Evolutionary conservation across 2,888 invertebrate species (phyloP).

Genomic region (Cephus pulcher): DNA sequence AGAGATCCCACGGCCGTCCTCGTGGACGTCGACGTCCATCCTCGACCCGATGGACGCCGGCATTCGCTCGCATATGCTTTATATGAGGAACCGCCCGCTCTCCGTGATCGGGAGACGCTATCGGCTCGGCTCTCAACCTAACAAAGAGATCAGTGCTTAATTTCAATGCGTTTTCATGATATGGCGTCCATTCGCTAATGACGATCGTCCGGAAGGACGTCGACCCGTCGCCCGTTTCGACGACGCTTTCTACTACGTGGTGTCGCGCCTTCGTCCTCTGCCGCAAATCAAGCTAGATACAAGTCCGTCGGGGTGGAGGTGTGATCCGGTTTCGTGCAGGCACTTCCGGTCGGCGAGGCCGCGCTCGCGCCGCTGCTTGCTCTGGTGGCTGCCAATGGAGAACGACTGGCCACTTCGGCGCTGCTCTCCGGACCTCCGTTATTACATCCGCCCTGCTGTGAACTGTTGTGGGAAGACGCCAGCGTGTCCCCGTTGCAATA

Average conservation of each 20-base stretch:
- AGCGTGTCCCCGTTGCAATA: slow-evolving; percentile 70
- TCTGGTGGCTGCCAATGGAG: slow-evolving; percentile 77
- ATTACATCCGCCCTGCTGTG: slow-evolving; percentile 55
- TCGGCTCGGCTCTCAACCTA: background rate
- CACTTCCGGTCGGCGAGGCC: slow-evolving; percentile 79
- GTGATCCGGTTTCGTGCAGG: slow-evolving; percentile 74
- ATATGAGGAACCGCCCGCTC: background rate
- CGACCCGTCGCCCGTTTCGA: slow-evolving; percentile 23
- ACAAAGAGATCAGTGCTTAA: slow-evolving; percentile 60
- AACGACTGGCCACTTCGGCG: slow-evolving; percentile 73
- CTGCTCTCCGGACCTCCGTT: slow-evolving; percentile 57
- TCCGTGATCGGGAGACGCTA: background rate
- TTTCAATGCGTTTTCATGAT: slow-evolving; percentile 57
- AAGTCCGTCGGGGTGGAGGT: slow-evolving; percentile 61
- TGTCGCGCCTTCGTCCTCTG: slow-evolving; percentile 19
- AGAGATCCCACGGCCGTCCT: background rate
- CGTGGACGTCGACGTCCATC: background rate
- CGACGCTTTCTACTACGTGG: slow-evolving; percentile 8
- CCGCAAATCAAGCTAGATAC: slow-evolving; percentile 57
- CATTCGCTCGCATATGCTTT: background rate
- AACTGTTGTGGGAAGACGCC: slow-evolving; percentile 64
- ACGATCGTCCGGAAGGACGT: slow-evolving; percentile 12
- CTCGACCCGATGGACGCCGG: background rate
- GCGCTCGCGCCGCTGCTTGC: slow-evolving; percentile 79
- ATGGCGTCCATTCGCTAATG: slow-evolving; percentile 56